Evolutionary conservation across 30 jellyfish, hydroid and myxozoan species (phyloP).

Genomic region (Chironex yamaguchii): DNA sequence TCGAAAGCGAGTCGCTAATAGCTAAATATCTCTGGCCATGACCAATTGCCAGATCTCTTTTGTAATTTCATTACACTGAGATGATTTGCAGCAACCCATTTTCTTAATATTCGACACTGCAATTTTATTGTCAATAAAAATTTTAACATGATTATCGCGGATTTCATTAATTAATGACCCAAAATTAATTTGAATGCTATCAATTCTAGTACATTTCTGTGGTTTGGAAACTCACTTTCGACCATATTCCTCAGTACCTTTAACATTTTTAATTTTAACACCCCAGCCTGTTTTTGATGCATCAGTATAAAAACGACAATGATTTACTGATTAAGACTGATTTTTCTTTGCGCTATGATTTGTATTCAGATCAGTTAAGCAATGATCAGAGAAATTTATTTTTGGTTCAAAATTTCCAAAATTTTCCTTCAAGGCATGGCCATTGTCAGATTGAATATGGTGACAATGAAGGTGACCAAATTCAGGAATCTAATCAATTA

Average conservation of each 20-base stretch:
- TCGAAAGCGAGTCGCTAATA: slow-evolving; percentile 30
- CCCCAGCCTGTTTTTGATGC: slow-evolving; percentile 58
- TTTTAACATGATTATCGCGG: background rate
- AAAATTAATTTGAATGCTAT: background rate
- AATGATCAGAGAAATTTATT: slow-evolving; percentile 21
- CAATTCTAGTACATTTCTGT: slow-evolving; percentile 20
- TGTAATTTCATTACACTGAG: slow-evolving; percentile 23
- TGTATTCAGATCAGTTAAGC: slow-evolving; percentile 41
- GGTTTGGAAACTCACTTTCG: slow-evolving; percentile 2
- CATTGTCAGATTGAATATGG: slow-evolving; percentile 19
- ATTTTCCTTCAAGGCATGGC: slow-evolving; percentile 18
- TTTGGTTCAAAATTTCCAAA: slow-evolving; percentile 47
- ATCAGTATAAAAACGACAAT: slow-evolving; percentile 13
- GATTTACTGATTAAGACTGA: background rate
- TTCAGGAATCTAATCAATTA: background rate
- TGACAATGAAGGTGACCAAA: slow-evolving; percentile 49
- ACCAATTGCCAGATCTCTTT: slow-evolving; percentile 32
- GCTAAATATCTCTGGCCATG: background rate
- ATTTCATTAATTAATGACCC: background rate
- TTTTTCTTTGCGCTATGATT: background rate
- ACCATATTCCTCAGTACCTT: slow-evolving; percentile 37
- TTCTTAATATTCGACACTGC: slow-evolving; percentile 35
- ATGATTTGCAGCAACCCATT: slow-evolving; percentile 45
- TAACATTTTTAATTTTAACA: slow-evolving; percentile 12
- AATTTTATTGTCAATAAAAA: slow-evolving; percentile 27